phyloP scores from a whole-genome alignment of 2,113 vertebrate species.

The Montifringilla adamsi region DNA sequence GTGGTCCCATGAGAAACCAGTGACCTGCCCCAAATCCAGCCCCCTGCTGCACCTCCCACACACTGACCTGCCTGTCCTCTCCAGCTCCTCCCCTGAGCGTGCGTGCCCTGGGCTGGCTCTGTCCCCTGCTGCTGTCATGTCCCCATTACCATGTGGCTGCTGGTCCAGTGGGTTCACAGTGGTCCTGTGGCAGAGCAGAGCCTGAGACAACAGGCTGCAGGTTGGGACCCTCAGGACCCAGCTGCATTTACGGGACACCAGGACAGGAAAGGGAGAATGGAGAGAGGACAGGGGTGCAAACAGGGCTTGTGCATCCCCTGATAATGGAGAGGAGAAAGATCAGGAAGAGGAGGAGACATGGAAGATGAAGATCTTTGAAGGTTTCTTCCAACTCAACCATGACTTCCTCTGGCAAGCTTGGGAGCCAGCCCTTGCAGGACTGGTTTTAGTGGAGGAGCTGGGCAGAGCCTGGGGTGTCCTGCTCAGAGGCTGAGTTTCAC shows the following conservation, averaged over 20 bases:
- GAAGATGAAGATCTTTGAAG: not conserved
- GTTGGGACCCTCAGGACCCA: not conserved
- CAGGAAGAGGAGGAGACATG: not conserved
- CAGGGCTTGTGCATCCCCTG: not conserved
- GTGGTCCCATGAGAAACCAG: not conserved
- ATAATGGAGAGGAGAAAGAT: not conserved
- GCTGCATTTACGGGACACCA: not conserved
- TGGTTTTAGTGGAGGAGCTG: not conserved
- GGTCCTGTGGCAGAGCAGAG: slow-evolving; percentile 37
- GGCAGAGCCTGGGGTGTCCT: not conserved
- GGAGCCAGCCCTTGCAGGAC: not conserved
- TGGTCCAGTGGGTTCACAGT: not conserved
- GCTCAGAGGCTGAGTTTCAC: not conserved
- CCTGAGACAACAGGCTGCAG: not conserved
- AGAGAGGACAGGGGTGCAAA: not conserved
- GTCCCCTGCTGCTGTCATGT: not conserved
- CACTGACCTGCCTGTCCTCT: slow-evolving; percentile 74
- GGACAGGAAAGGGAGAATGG: not conserved
- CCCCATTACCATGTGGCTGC: not conserved
- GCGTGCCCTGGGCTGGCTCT: not conserved
- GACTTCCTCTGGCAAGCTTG: not conserved
- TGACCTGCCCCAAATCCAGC: not conserved
- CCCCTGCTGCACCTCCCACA: not conserved
- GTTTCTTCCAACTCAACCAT: not conserved
- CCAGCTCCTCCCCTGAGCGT: slow-evolving; percentile 45